Evolutionary conservation across 2,888 invertebrate species (phyloP), one percentile per base, ranked within the genome.

Genomic region (Drosophila helvetica): DNA sequence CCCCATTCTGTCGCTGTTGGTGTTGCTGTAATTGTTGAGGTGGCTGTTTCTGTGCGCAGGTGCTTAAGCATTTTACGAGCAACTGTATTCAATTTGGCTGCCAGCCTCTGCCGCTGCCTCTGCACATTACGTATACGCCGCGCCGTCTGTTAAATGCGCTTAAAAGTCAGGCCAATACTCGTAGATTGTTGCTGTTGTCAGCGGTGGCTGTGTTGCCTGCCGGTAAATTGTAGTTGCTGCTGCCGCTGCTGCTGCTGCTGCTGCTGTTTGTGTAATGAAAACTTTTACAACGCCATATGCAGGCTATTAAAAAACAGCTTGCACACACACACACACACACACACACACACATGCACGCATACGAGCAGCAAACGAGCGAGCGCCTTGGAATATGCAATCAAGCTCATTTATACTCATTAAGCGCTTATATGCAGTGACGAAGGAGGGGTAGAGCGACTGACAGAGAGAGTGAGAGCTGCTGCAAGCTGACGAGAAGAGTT

Each of bases 271-370:
- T 86, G 86, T 86, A 83, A 88, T 83, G 86, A 82, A 83, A 83
- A 83, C 83, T 88, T 88, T 88, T 88, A 88, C 83, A 83, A 84
- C 86, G 88, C 84, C 88, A 88, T 83, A 84, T 88, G 84, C 88
- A 86, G 78, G 84, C 88, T 86, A 86, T 86, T 86, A 88, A 88
- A 83, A 88, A 87, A 81, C 64, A 79, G 54, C 73, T 62, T 72
- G 60, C 82, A 78, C 68, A 55, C 72, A 56, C 67, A 53, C 60
- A 22, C 27, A 27, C 27, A 25, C 25, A 25, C 25, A 27, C 25
- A 25, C 6, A 6, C 25, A 25, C 27, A 22, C 22, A 22, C 22
- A 22, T 5, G 61, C 45, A 30, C 53, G n/a, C 46, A 51, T 17
- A 55, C 27, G 46, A 45, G 17, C 33, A 27, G 43, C 53, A 56